phyloP scores from a whole-genome alignment of 2,113 vertebrate genomes.

The Bubo bubo region DNA sequence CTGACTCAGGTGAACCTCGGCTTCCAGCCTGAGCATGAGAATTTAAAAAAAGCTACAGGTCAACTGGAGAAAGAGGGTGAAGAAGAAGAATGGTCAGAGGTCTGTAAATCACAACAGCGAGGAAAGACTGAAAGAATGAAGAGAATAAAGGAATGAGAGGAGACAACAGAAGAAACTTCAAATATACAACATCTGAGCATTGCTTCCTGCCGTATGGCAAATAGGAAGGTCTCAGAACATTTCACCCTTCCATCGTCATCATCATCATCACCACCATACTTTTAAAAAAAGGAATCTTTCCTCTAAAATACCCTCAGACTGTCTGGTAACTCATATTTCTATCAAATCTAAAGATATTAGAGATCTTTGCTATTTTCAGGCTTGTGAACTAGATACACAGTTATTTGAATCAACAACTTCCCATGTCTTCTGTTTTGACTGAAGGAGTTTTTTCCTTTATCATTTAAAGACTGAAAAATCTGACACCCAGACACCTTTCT shows the following conservation, averaged over 20 bases:
- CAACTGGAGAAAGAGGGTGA: neutral
- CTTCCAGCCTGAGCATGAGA: neutral
- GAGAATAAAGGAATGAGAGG: neutral
- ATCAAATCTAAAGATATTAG: neutral
- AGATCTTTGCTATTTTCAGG: neutral
- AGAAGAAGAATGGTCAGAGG: neutral
- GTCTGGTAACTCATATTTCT: neutral
- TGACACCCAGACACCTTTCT: neutral
- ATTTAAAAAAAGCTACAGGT: neutral
- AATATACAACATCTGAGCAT: too few species aligned
- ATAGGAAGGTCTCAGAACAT: neutral
- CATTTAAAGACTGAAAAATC: neutral
- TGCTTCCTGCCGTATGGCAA: neutral
- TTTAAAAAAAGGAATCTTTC: neutral
- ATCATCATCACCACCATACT: neutral
- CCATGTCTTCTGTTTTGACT: neutral
- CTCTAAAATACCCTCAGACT: neutral
- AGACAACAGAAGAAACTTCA: neutral
- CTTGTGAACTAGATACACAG: neutral
- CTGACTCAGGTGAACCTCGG: neutral
- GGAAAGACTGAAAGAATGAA: neutral
- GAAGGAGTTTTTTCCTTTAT: neutral
- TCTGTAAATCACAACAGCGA: neutral
- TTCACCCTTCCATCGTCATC: neutral
- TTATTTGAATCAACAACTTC: neutral